These are phyloP conservation scores for Drosophila mayaguana DNA, from an alignment of 2,888 invertebrate species.

Conservation along the genomic window DNA sequence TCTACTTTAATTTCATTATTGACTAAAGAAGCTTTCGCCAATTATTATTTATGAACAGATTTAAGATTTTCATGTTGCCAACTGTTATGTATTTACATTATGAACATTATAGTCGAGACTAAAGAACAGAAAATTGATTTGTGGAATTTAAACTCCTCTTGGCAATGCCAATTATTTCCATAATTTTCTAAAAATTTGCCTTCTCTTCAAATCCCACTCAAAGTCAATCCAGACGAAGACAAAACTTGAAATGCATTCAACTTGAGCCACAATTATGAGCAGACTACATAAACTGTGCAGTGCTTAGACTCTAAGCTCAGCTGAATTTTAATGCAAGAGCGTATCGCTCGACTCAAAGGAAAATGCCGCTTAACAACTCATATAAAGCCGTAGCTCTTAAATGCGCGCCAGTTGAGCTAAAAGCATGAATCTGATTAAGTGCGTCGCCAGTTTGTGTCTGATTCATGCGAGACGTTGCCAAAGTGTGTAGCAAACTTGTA, in stretches of 20 bases:
- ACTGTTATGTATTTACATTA: no score
- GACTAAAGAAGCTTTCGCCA: no score
- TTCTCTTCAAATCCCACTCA: background rate
- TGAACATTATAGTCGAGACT: no score
- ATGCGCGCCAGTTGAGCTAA: slow-evolving; percentile 24
- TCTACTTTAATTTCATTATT: no score
- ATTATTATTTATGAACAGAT: no score
- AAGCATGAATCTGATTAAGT: slow-evolving; percentile 60
- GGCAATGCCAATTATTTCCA: no score
- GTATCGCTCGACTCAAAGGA: no score
- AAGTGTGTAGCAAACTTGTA: slow-evolving; percentile 43
- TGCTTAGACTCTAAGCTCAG: background rate
- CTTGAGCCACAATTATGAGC: slow-evolving; percentile 2
- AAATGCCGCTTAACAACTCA: slow-evolving; percentile 15
- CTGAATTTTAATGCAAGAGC: background rate
- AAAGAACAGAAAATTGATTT: no score
- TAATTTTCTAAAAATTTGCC: no score
- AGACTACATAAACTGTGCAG: background rate
- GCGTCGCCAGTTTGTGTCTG: slow-evolving; percentile 30
- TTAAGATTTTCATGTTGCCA: no score
- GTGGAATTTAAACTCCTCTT: no score
- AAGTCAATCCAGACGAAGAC: background rate
- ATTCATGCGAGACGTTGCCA: slow-evolving; percentile 37
- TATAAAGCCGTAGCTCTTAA: slow-evolving; percentile 21
- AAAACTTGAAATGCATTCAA: background rate